Evolutionary conservation across 1,140 invertebrate species (phyloP), one percentile per base, ranked within the genome.

Genomic region (Philopotamus ludificatus): DNA sequence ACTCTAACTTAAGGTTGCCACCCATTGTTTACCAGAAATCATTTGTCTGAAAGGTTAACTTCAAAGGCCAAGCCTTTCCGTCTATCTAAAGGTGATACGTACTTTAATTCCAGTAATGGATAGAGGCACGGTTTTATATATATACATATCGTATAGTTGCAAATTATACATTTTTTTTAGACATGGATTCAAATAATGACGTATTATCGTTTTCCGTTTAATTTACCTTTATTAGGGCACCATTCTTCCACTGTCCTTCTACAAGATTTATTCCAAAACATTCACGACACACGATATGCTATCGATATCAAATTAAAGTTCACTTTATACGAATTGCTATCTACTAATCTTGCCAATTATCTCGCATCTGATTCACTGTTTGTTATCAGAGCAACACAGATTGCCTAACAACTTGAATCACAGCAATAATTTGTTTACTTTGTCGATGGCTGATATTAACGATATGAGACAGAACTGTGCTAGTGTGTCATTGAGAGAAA

Each of bases 11-110:
- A 57, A 42, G 54, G 12, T 39, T 10, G 18, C 39, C 23, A 39
- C 34, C 34, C 39, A 57, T 57, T 57, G 54, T 57, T 57, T 57
- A 57, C 54, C 26, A 42, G 34, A 22, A 21, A 26, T 25, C 39
- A 20, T 57, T 41, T 42, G 9, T 18, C n/a, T 20, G 15, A 57
- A 57, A 57, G 54, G 54, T 57, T 22, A 57, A 21, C 20, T 21
- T 28, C 41, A 57, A 57, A 57, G 54, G 54, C 54, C 54, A 42
- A 42, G 18, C 54, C 34, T 42, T 22, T 57, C 39, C 18, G 28
- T 50, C 20, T 8, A 22, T 22, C 8, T 3, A 57, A 57, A 57
- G 54, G 54, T 57, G 54, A 42, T 34, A 12, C 12, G 4, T 34
- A 12, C 28, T 34, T 34, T 34, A 34, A 34, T 34, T 34, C 12